These are phyloP conservation scores for Apoderus coryli DNA, from an alignment of 2,888 invertebrate genomes.

Conservation along the genomic window DNA sequence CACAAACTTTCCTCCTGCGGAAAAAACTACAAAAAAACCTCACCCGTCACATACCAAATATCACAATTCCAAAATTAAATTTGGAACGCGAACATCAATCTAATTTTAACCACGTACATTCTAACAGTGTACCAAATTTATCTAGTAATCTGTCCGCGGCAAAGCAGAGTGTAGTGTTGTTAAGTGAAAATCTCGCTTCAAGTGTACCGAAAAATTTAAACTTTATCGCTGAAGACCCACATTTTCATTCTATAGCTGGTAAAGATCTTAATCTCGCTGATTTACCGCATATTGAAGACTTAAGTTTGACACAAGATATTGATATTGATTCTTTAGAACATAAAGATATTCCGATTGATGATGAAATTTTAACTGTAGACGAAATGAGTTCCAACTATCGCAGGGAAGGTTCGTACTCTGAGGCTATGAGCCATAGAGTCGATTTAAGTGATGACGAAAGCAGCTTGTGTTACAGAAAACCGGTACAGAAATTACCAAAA, in stretches of 20 bases:
- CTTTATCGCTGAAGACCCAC: slow-evolving; percentile 33
- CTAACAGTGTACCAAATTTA: slow-evolving; percentile 9
- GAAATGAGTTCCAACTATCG: slow-evolving; percentile 23
- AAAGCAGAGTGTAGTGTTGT: no score
- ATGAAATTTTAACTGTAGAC: no score
- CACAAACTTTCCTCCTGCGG: slow-evolving; percentile 25
- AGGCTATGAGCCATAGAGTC: slow-evolving; percentile 30
- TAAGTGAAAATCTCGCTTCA: no score
- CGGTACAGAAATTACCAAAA: slow-evolving; percentile 29
- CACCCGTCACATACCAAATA: slow-evolving; percentile 9
- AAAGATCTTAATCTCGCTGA: slow-evolving; percentile 32
- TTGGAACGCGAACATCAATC: slow-evolving; percentile 21
- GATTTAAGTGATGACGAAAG: slow-evolving; percentile 36
- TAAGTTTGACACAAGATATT: no score
- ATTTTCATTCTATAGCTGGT: slow-evolving; percentile 27
- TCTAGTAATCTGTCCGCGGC: slow-evolving; percentile 1
- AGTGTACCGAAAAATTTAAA: slow-evolving; percentile 54
- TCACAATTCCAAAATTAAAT: no score
- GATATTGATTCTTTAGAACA: no score
- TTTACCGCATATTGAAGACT: no score
- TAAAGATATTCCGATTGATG: no score
- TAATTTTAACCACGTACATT: slow-evolving; percentile 29
- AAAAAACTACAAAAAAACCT: no score
- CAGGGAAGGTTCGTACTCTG: slow-evolving; percentile 31
- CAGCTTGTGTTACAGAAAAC: slow-evolving; percentile 39